A percentile compares a stretch with the other conserved stretches of the same genome.
Conservation (phyloP, 2,113 vertebrate genomes). For the Benitochromis conjunctus region DNA sequence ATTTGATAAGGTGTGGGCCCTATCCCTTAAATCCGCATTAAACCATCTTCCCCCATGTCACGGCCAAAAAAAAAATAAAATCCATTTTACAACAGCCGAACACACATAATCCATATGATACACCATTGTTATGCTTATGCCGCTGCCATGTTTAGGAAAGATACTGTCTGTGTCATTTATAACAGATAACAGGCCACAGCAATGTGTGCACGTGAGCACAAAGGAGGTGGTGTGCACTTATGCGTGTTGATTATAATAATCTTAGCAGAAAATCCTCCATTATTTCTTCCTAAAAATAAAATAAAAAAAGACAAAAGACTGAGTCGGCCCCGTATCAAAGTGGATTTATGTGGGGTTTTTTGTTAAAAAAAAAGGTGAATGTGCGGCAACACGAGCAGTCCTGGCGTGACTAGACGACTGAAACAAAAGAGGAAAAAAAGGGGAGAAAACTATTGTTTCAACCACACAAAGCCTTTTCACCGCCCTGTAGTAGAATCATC, state of each 20-base stretch:
- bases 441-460: slow-evolving; percentile 62
- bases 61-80: slow-evolving; percentile 33
- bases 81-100: slow-evolving; percentile 68
- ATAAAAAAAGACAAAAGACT: slow-evolving; percentile 5
- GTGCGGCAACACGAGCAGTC: slow-evolving; percentile 10
- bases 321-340: neutral
- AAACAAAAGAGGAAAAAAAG: slow-evolving; percentile 39
- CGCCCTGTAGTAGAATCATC: slow-evolving; percentile 37
- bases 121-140: slow-evolving; percentile 74
- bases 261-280: slow-evolving; percentile 47
- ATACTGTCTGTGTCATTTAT: slow-evolving; percentile 64
- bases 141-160: slow-evolving; percentile 61
- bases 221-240: slow-evolving; percentile 22
- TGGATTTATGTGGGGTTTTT: neutral
- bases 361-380: slow-evolving; percentile 20
- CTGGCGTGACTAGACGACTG: slow-evolving; percentile 16
- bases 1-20: slow-evolving; percentile 79
- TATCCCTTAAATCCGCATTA: slow-evolving; percentile 75
- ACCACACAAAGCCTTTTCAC: slow-evolving; percentile 48
- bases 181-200: slow-evolving; percentile 50
- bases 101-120: slow-evolving; percentile 78
- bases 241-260: slow-evolving; percentile 54
- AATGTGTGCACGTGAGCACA: slow-evolving; percentile 43
- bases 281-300: slow-evolving; percentile 17
- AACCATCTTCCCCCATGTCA: slow-evolving; percentile 69